These are phyloP conservation scores for Latrodectus elegans DNA, from an alignment of 2,888 invertebrate genomes.

Conservation along the genomic window DNA sequence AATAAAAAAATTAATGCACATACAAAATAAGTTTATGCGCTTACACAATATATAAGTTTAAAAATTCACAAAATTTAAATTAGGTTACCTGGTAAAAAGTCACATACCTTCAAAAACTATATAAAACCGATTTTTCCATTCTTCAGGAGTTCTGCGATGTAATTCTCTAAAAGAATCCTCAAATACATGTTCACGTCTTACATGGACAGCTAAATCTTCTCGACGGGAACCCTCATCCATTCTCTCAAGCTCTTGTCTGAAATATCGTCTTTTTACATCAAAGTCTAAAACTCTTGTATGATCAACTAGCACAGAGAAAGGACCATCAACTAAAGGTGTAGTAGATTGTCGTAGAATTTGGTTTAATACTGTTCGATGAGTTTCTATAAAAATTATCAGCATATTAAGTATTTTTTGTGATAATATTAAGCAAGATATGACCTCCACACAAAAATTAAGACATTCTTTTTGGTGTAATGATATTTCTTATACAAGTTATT, in stretches of 20 bases:
- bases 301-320: slow-evolving; percentile 89
- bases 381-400: slow-evolving; percentile 78
- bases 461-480: no score
- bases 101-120: slow-evolving; percentile 89
- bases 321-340: slow-evolving; percentile 87
- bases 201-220: slow-evolving; percentile 90
- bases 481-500: no score
- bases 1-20: no score
- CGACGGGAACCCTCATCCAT: slow-evolving; percentile 86
- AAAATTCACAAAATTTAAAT: no score
- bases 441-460: no score
- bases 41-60: no score
- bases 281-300: slow-evolving; percentile 91
- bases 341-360: slow-evolving; percentile 89
- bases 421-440: no score
- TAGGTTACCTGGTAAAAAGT: no score
- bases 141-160: slow-evolving; percentile 86
- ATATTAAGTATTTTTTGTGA: no score
- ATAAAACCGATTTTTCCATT: slow-evolving; percentile 94
- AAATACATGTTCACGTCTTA: slow-evolving; percentile 87
- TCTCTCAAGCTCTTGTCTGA: slow-evolving; percentile 88
- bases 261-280: slow-evolving; percentile 90
- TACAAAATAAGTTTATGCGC: no score
- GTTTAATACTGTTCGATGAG: slow-evolving; percentile 89
- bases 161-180: slow-evolving; percentile 92